These are phyloP conservation scores for Manduca sexta DNA, from an alignment of 1,140 invertebrate genomes.

Conservation along the genomic window DNA sequence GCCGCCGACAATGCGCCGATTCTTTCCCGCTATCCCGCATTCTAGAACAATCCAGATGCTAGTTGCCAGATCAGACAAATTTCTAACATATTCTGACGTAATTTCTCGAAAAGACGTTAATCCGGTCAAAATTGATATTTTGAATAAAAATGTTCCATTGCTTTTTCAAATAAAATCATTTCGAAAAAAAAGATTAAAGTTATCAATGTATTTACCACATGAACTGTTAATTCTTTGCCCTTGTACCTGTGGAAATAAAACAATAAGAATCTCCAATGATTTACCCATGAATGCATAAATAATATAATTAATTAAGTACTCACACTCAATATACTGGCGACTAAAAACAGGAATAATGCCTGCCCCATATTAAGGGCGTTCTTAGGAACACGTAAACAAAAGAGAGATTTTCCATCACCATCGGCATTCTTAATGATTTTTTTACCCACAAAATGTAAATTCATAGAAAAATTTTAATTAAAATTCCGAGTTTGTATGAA, in stretches of 20 bases:
- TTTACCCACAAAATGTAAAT: conserved; percentile 29
- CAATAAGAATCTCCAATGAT: no score
- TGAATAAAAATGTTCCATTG: no score
- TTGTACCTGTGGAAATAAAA: conserved; percentile 5
- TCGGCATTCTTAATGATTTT: conserved; percentile 24
- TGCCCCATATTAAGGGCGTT: conserved; percentile 35
- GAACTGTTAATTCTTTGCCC: conserved; percentile 30
- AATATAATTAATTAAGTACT: background rate
- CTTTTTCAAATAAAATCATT: no score
- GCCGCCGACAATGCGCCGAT: conserved; percentile 79
- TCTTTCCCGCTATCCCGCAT: conserved; percentile 65
- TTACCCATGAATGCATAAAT: conserved; percentile 5
- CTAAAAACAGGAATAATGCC: conserved; percentile 20
- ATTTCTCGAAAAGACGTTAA: no score
- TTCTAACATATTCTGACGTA: no score
- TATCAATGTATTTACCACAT: conserved; percentile 26
- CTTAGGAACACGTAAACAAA: conserved; percentile 15
- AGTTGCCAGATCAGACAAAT: no score
- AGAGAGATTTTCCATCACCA: conserved; percentile 22
- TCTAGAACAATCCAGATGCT: conserved; percentile 38
- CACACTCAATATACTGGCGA: conserved; percentile 17
- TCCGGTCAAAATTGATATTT: no score
- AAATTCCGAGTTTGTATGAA: conserved; percentile 12
- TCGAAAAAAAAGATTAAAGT: no score
- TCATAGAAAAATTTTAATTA: conserved; percentile 32